Evolutionary conservation across 2,113 vertebrate genomes (phyloP).

Genomic region (Cyprinodon variegatus): DNA sequence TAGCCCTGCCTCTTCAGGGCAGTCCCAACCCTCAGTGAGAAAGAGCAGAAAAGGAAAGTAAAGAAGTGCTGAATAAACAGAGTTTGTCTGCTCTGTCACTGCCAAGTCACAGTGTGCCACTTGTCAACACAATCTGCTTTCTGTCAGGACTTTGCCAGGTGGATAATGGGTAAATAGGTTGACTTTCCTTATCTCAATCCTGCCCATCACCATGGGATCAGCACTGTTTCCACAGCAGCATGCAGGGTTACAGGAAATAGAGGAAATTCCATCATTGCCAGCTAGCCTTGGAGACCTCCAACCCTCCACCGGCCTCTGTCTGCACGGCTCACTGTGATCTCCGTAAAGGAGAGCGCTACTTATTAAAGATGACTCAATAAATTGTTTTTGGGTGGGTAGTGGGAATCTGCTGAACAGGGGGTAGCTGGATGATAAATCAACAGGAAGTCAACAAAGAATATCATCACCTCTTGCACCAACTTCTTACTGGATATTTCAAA

Average conservation of each 20-base stretch:
- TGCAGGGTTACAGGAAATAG: slow-evolving; percentile 71
- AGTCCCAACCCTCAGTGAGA: slow-evolving; percentile 28
- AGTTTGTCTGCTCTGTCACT: slow-evolving; percentile 32
- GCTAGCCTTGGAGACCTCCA: slow-evolving; percentile 29
- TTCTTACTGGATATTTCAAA: slow-evolving; percentile 37
- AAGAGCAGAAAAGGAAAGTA: slow-evolving; percentile 35
- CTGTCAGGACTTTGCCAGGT: slow-evolving; percentile 68
- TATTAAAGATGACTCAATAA: slow-evolving; percentile 59
- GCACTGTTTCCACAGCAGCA: slow-evolving; percentile 66
- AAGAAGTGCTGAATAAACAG: slow-evolving; percentile 58
- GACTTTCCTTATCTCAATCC: slow-evolving; percentile 42
- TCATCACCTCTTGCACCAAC: slow-evolving; percentile 19
- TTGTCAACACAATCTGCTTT: slow-evolving; percentile 54
- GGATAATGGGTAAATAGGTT: slow-evolving; percentile 76
- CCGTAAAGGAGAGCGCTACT: slow-evolving; percentile 29
- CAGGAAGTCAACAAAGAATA: slow-evolving; percentile 32
- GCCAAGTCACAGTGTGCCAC: slow-evolving; percentile 12
- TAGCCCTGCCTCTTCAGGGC: slow-evolving; percentile 48
- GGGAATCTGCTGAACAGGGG: slow-evolving; percentile 62
- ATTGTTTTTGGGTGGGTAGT: slow-evolving; percentile 8
- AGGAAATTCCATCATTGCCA: slow-evolving; percentile 71
- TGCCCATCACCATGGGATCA: slow-evolving; percentile 54
- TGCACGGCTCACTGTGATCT: neutral
- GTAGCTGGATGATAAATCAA: neutral
- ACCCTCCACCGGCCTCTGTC: neutral